Evolutionary conservation across 1,140 invertebrate genomes (phyloP).

Genomic region (Micrasema longulum): DNA sequence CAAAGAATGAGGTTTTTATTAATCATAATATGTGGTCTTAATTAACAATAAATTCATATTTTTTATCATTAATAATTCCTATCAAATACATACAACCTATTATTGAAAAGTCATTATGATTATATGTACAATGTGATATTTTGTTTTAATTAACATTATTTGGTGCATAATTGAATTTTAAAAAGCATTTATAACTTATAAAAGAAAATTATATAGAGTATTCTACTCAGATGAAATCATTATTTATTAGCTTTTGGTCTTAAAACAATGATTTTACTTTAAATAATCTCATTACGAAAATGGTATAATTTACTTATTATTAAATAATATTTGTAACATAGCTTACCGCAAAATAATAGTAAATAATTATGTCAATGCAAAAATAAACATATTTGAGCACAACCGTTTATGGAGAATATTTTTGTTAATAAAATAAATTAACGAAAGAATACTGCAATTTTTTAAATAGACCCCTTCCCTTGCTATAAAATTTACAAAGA

Average conservation of each 20-base stretch:
- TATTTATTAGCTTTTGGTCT: not conserved
- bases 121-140: slow-evolving; percentile 47
- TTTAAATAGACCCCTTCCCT: no score
- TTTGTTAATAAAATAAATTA: no score
- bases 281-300: no score
- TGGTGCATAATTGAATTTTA: slow-evolving; percentile 16
- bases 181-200: slow-evolving; percentile 14
- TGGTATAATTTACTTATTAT: no score
- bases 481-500: no score
- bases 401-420: no score
- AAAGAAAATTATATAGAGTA: slow-evolving; percentile 19
- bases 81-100: slow-evolving; percentile 52
- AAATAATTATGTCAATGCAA: no score
- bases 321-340: no score
- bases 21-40: slow-evolving; percentile 47
- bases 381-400: no score
- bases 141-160: slow-evolving; percentile 5
- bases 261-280: slow-evolving; percentile 7
- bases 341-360: no score
- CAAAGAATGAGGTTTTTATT: slow-evolving; percentile 53
- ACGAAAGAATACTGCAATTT: no score
- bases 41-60: slow-evolving; percentile 51
- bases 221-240: slow-evolving; percentile 31
- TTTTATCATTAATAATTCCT: slow-evolving; percentile 51
- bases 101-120: slow-evolving; percentile 50